Percentiles rank a stretch among this genome's conserved stretches.
These are phyloP conservation scores for Drosophila merina DNA, from an alignment of 2,888 invertebrate species.

Conservation along the genomic window DNA sequence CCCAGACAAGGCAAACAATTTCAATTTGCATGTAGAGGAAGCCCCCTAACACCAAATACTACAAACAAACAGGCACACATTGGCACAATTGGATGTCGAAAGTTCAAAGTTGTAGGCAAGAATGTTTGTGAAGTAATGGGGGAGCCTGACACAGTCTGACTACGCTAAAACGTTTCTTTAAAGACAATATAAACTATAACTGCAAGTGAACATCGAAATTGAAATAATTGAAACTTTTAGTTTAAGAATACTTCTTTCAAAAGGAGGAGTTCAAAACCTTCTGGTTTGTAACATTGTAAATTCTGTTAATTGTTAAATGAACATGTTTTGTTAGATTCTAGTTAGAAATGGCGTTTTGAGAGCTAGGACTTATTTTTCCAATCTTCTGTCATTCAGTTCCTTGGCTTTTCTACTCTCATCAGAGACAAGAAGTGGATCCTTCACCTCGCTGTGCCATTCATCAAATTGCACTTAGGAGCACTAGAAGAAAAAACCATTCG, in stretches of 20 bases:
- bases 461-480: conserved; percentile 22
- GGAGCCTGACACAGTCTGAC: not conserved
- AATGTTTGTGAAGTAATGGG: not conserved
- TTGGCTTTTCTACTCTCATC: conserved; percentile 2
- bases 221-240: not conserved
- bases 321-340: conserved; percentile 26
- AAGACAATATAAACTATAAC: not conserved
- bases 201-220: not conserved
- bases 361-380: conserved; percentile 9
- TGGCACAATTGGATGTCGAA: conserved; percentile 46
- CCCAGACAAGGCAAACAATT: conserved; percentile 76
- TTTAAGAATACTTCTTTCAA: not conserved
- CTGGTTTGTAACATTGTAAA: conserved; percentile 20
- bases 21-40: conserved; percentile 73
- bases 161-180: not conserved
- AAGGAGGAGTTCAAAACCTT: conserved; percentile 6
- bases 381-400: conserved; percentile 14
- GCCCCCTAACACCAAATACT: conserved; percentile 14
- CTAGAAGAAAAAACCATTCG: conserved; percentile 1
- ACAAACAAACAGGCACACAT: conserved; percentile 20
- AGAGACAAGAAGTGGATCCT: conserved; percentile 2
- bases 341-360: not conserved
- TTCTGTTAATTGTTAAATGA: conserved; percentile 29
- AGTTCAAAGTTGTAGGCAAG: conserved; percentile 57
- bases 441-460: conserved; percentile 23